A percentile compares a stretch with the other conserved stretches of the same genome.
phyloP scores from a whole-genome alignment of 2,888 invertebrate genomes.

The Melanargia galathea region DNA sequence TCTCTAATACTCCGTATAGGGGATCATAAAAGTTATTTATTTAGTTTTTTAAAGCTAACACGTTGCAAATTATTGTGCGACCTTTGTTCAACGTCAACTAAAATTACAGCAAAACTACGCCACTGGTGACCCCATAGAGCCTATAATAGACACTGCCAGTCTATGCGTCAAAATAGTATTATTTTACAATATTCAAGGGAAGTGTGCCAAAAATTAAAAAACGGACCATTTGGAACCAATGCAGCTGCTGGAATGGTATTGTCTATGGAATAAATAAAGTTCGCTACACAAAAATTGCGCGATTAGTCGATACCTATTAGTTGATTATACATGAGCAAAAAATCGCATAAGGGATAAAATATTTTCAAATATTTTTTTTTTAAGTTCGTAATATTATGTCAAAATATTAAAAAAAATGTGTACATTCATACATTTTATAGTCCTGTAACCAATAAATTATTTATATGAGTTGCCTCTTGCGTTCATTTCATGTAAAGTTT shows the following conservation, averaged over 20 bases:
- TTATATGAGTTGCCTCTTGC: conserved; percentile 42
- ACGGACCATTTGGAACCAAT: conserved; percentile 62
- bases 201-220: conserved; percentile 69
- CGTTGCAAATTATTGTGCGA: not conserved
- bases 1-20: conserved; percentile 30
- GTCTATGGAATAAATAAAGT: conserved; percentile 42
- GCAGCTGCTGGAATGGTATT: conserved; percentile 55
- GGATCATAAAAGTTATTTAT: not conserved
- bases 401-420: not conserved
- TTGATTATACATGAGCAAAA: too few relatives aligned
- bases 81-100: not conserved
- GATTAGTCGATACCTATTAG: too few relatives aligned
- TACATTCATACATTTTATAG: not conserved
- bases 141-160: conserved; percentile 46
- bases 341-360: too few relatives aligned
- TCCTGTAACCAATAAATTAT: not conserved
- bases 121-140: conserved; percentile 15
- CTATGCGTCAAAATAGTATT: conserved; percentile 60
- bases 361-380: too few relatives aligned
- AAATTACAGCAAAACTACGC: not conserved
- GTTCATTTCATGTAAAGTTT: conserved; percentile 65
- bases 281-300: not conserved
- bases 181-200: conserved; percentile 60
- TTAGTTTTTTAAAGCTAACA: too few relatives aligned
- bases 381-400: too few relatives aligned